Conservation (phyloP, 1,140 invertebrate genomes). For the Neotoxoptera formosana region DNA sequence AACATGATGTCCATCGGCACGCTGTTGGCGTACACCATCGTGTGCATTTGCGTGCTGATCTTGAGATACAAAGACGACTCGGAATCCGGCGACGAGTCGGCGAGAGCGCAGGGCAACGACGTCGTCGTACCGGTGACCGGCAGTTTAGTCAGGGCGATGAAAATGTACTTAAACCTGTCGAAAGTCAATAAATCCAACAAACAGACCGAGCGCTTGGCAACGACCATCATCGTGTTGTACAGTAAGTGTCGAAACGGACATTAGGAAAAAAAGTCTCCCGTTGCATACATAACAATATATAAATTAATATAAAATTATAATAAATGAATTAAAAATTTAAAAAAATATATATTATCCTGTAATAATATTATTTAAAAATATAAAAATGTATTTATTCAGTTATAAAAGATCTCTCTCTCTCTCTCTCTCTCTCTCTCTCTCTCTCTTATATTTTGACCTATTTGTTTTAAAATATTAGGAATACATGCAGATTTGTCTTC, state of each 20-base stretch:
- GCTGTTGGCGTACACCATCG: slow-evolving; percentile 89
- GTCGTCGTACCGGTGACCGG: background rate
- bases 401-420: no score
- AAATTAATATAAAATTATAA: no score
- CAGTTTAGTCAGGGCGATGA: slow-evolving; percentile 62
- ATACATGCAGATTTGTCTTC: no score
- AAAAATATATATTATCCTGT: no score
- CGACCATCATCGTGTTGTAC: slow-evolving; percentile 63
- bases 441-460: no score
- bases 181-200: slow-evolving; percentile 60
- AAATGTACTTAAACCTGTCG: slow-evolving; percentile 62
- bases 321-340: no score
- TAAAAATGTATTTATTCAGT: no score
- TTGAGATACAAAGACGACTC: slow-evolving; percentile 69
- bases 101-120: background rate
- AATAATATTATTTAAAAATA: no score
- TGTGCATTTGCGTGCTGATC: slow-evolving; percentile 86
- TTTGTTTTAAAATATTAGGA: no score
- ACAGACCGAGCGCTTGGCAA: slow-evolving; percentile 61
- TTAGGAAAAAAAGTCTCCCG: no score
- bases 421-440: no score
- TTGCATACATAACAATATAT: no score
- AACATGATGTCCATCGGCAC: slow-evolving; percentile 97
- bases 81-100: slow-evolving; percentile 52
- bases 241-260: slow-evolving; percentile 60